Conservation (phyloP, 2,888 invertebrate species). For the Lottia gigantea region DNA sequence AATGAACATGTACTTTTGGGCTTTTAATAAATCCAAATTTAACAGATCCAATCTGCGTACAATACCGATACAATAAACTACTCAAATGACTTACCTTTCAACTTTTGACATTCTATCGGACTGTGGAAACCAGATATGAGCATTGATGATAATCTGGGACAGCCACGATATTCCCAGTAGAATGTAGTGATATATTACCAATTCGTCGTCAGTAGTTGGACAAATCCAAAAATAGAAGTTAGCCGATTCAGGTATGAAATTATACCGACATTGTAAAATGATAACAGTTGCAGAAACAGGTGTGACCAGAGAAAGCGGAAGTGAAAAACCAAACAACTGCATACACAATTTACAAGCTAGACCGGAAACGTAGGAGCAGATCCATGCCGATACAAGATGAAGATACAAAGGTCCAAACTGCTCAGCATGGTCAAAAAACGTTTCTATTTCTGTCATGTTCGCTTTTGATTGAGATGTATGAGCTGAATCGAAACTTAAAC, state of each 20-base stretch:
- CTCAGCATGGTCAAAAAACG: conserved; percentile 30
- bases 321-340: conserved; percentile 67
- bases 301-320: conserved; percentile 68
- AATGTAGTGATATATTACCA: conserved; percentile 39
- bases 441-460: not conserved
- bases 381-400: conserved; percentile 36
- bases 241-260: conserved; percentile 40
- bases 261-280: conserved; percentile 38
- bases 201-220: conserved; percentile 37
- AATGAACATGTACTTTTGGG: too few species aligned
- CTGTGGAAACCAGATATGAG: conserved; percentile 59
- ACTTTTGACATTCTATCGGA: conserved; percentile 58
- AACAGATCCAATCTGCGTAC: too few species aligned
- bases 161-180: conserved; percentile 52
- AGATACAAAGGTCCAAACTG: conserved; percentile 42
- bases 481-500: conserved; percentile 30
- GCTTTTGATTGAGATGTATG: not conserved
- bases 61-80: not conserved
- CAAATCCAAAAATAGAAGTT: conserved; percentile 45
- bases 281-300: conserved; percentile 60
- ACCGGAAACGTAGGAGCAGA: conserved; percentile 70
- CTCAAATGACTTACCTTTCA: conserved; percentile 43
- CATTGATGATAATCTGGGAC: conserved; percentile 57
- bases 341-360: conserved; percentile 71
- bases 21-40: too few species aligned